Conservation (phyloP, 2,888 invertebrate species). For the Gibbula magus region DNA sequence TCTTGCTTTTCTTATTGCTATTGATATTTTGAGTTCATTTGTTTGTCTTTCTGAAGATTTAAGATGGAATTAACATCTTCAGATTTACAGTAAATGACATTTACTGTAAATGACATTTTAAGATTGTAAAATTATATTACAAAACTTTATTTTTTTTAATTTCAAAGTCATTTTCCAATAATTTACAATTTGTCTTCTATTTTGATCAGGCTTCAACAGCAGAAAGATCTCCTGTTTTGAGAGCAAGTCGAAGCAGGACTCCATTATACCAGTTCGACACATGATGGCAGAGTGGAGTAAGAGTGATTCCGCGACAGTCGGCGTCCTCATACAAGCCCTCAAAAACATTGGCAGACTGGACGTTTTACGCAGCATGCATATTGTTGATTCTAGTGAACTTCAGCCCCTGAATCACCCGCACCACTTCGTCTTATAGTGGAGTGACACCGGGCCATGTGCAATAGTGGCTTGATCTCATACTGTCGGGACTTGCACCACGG, state of each 20-base stretch:
- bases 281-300: conserved; percentile 60
- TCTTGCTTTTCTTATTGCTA: too few relatives aligned
- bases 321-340: conserved; percentile 54
- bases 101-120: too few relatives aligned
- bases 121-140: too few relatives aligned
- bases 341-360: conserved; percentile 60
- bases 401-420: conserved; percentile 25
- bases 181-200: neutral
- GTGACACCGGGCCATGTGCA: neutral
- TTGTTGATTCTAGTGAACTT: conserved; percentile 39
- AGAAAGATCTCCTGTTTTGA: conserved; percentile 53
- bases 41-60: too few relatives aligned
- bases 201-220: conserved; percentile 58
- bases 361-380: conserved; percentile 48
- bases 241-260: conserved; percentile 40
- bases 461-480: neutral
- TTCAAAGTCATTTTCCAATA: neutral
- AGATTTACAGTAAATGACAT: too few relatives aligned
- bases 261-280: conserved; percentile 47
- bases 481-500: too few relatives aligned
- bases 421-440: conserved; percentile 15
- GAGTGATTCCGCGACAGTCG: conserved; percentile 55
- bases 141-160: too few relatives aligned
- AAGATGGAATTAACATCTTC: too few relatives aligned
- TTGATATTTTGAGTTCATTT: too few relatives aligned